phyloP scores from a whole-genome alignment of 2,888 invertebrate species.

The Drosophila differens region DNA sequence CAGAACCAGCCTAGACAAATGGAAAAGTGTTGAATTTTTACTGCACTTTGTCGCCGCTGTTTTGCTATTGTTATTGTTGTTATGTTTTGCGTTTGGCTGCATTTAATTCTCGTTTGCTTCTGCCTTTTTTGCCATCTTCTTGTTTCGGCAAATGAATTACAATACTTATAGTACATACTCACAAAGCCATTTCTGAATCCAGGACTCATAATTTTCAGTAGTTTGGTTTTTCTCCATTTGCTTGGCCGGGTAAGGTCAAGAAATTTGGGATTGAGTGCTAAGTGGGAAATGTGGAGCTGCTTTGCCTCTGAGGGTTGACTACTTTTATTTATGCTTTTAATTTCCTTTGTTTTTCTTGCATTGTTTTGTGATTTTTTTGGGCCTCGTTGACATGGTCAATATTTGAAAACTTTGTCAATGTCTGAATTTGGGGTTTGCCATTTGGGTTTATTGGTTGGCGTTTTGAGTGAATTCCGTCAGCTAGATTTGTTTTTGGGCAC shows the following conservation, averaged over 20 bases:
- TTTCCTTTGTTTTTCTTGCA: conserved; percentile 72
- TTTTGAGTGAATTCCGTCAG: conserved; percentile 51
- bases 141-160: conserved; percentile 69
- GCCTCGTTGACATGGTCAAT: conserved; percentile 60
- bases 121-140: conserved; percentile 17
- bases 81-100: conserved; percentile 46
- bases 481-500: conserved; percentile 40
- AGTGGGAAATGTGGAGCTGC: not conserved
- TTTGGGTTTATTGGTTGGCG: conserved; percentile 63
- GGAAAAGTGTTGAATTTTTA: conserved; percentile 77
- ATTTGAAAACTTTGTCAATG: conserved; percentile 78
- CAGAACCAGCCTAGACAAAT: conserved; percentile 53
- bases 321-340: conserved; percentile 79
- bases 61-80: conserved; percentile 2
- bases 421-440: conserved; percentile 59
- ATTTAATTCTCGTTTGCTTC: conserved; percentile 62
- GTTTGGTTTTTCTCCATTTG: conserved; percentile 33
- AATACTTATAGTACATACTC: conserved; percentile 58
- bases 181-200: conserved; percentile 54
- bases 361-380: conserved; percentile 13
- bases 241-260: conserved; percentile 28
- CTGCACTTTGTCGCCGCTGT: conserved; percentile 69
- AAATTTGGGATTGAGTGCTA: conserved; percentile 5
- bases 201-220: conserved; percentile 69
- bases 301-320: conserved; percentile 39